Evolutionary conservation across 2,888 invertebrate genomes (phyloP).

Genomic region (Caenorhabditis sp.): DNA sequence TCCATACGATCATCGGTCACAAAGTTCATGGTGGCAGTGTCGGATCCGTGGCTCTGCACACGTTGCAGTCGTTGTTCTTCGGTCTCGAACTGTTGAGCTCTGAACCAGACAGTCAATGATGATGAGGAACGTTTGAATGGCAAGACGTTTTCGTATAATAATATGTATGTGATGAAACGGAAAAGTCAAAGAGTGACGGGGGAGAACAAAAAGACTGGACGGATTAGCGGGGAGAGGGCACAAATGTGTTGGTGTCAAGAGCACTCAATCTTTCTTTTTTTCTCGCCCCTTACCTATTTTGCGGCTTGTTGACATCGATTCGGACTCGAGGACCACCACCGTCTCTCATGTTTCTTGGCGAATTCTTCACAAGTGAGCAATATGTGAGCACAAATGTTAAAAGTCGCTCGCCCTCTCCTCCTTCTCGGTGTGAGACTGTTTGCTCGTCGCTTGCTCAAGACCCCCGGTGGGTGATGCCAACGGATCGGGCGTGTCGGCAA

Average conservation of each 20-base stretch:
- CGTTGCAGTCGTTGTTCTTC: conserved; percentile 46
- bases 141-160: too few relatives aligned
- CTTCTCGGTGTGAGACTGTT: conserved; percentile 42
- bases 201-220: conserved; percentile 27
- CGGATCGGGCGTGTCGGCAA: conserved; percentile 42
- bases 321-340: too few relatives aligned
- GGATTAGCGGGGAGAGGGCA: conserved; percentile 39
- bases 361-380: conserved; percentile 1
- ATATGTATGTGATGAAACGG: too few relatives aligned
- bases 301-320: too few relatives aligned
- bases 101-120: conserved; percentile 1
- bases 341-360: conserved; percentile 28
- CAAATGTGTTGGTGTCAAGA: too few relatives aligned
- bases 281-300: too few relatives aligned
- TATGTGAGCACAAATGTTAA: conserved; percentile 31
- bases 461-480: conserved; percentile 30
- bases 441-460: conserved; percentile 29
- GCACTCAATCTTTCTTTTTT: too few relatives aligned
- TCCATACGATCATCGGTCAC: conserved; percentile 74
- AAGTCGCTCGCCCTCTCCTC: conserved; percentile 39
- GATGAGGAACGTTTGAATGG: too few relatives aligned
- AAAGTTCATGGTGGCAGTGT: conserved; percentile 77
- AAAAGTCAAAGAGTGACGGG: too few relatives aligned
- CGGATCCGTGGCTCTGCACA: conserved; percentile 67
- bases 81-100: conserved; percentile 11